Evolutionary conservation across 2,888 invertebrate genomes (phyloP), one percentile per base, ranked within the genome.

Genomic region (Chrysolina americana): DNA sequence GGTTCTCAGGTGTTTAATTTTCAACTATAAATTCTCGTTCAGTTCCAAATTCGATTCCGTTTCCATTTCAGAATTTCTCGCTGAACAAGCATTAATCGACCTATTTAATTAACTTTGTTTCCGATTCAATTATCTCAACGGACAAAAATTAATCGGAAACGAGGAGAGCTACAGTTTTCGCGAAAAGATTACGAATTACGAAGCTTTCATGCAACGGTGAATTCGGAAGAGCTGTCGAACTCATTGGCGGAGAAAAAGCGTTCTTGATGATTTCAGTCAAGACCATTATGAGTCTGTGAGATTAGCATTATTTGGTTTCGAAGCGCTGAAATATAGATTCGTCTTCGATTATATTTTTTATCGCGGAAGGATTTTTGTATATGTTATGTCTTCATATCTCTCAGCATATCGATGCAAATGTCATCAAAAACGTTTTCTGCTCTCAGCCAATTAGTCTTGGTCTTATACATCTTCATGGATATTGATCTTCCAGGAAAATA

Each of bases 31-130:
- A 59, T 59, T 59, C 59, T 8, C 36, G 59, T 59, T 28, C n/a
- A 28, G 28, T 59, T n/a, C 59, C 59, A n/a, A 59, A 59, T 59
- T 59, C 59, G 28, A 59, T 59, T 59, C 59, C 19, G 59, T 59
- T 23, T 59, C 23, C 15, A 59, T 36, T 59, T 17, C 36, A 10
- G 59, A 23, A 59, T 28, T 59, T 59, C 11, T 59, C 36, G 36
- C 36, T 17, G 59, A 59, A 59, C 59, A 59, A 59, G 28, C 59
- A 59, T 28, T 59, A 28, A 36, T 59, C 59, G 28, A 23, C 13
- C 59, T 13, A 59, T 59, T 59, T 59, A 36, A 59, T 59, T 59
- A 59, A 59, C 59, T 59, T 59, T 59, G 59, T 59, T 59, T 59
- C 59, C 59, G 15, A 28, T 59, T 59, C 59, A 59, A 36, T 59